Evolutionary conservation across 2,888 invertebrate species (phyloP).

Genomic region (Girardia tigrina): DNA sequence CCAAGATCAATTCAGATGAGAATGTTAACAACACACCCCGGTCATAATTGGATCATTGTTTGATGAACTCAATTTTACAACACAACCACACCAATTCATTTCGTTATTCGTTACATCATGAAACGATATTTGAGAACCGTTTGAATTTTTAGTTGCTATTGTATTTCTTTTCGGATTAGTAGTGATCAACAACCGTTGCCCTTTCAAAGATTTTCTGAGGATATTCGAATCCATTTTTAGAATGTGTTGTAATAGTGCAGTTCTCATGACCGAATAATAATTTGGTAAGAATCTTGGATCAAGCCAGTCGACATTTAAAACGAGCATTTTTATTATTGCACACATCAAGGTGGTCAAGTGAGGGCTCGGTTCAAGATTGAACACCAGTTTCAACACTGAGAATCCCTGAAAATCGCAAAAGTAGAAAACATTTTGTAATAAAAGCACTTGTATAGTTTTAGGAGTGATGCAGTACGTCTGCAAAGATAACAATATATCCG

Average conservation of each 20-base stretch:
- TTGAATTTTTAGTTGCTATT: not conserved
- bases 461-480: conserved; percentile 8
- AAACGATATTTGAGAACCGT: not conserved
- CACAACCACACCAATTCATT: not conserved
- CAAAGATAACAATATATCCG: not conserved
- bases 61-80: conserved; percentile 5
- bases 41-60: not conserved
- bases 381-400: not conserved
- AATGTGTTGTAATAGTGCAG: not conserved
- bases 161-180: not conserved
- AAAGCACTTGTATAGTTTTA: not conserved
- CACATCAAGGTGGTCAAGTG: not conserved
- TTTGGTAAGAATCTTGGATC: not conserved
- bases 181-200: not conserved
- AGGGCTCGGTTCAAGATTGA: conserved; percentile 10
- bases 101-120: not conserved
- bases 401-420: conserved; percentile 5
- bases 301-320: not conserved
- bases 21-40: not conserved
- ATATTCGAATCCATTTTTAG: conserved; percentile 1
- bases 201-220: not conserved
- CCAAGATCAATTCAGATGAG: not conserved
- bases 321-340: conserved; percentile 4
- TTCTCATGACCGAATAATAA: not conserved
- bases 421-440: conserved; percentile 1